phyloP scores from a whole-genome alignment of 2,797 vertebrate genomes.

The Luscinia luscinia region DNA sequence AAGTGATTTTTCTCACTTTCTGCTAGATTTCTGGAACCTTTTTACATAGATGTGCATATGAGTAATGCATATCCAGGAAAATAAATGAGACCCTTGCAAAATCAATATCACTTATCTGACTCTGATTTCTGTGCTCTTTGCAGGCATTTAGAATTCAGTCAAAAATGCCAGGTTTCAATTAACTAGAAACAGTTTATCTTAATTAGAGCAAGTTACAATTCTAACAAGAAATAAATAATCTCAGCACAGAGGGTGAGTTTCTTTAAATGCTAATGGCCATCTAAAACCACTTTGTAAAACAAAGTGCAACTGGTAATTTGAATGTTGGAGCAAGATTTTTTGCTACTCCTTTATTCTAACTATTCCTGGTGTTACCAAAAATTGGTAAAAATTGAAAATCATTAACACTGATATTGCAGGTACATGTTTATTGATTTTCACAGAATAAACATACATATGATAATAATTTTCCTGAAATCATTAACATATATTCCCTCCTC shows the following conservation, averaged over 20 bases:
- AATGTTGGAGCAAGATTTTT: neutral
- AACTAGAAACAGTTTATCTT: slow-evolving; percentile 76
- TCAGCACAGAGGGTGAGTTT: slow-evolving; percentile 50
- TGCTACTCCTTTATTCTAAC: slow-evolving; percentile 2
- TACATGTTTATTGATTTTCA: neutral
- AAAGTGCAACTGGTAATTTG: neutral
- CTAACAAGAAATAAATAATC: slow-evolving; percentile 73
- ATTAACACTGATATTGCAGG: neutral
- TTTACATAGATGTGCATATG: neutral
- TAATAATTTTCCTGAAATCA: neutral
- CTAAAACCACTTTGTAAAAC: slow-evolving; percentile 48
- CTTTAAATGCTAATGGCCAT: slow-evolving; percentile 51
- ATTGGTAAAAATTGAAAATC: neutral
- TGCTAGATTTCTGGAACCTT: neutral
- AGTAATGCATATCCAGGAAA: slow-evolving; percentile 26
- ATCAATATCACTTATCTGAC: slow-evolving; percentile 66
- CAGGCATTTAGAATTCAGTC: slow-evolving; percentile 55
- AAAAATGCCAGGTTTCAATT: slow-evolving; percentile 72
- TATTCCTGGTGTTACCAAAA: neutral
- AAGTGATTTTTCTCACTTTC: slow-evolving; percentile 37
- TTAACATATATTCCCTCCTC: neutral
- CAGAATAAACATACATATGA: neutral
- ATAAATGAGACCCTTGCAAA: slow-evolving; percentile 42
- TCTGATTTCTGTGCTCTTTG: slow-evolving; percentile 55
- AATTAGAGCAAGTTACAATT: slow-evolving; percentile 66